Evolutionary conservation across 2,888 invertebrate genomes (phyloP).

Genomic region (Gerosis bhagava): DNA sequence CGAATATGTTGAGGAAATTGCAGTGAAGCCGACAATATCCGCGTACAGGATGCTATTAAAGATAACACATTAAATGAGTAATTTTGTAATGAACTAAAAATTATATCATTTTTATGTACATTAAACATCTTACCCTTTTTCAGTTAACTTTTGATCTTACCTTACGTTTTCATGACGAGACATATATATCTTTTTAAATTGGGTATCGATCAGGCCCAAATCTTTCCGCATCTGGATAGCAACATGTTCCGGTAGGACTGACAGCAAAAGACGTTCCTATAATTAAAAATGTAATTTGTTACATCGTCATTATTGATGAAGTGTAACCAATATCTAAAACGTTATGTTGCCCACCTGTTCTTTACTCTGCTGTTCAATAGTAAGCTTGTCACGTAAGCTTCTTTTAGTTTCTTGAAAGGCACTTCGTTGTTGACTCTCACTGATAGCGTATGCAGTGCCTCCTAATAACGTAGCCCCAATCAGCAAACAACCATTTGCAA

Average conservation of each 20-base stretch:
- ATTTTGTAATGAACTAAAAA: too few relatives aligned
- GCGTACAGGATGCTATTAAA: conserved; percentile 94
- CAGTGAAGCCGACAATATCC: conserved; percentile 98
- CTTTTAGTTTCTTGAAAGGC: conserved; percentile 96
- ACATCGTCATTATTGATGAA: too few relatives aligned
- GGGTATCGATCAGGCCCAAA: conserved; percentile 94
- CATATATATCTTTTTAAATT: conserved; percentile 99
- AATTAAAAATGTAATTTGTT: conserved; percentile 43
- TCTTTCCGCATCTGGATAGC: conserved; percentile 98
- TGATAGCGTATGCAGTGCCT: conserved; percentile 80
- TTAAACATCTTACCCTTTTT: too few relatives aligned
- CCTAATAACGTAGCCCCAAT: conserved; percentile 90
- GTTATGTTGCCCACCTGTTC: too few relatives aligned
- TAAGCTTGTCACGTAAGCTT: conserved; percentile 94
- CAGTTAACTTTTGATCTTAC: too few relatives aligned
- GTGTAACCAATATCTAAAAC: too few relatives aligned
- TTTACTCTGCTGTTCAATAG: conserved; percentile 96
- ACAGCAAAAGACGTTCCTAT: conserved; percentile 95
- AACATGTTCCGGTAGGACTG: conserved; percentile 97
- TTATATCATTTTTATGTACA: too few relatives aligned
- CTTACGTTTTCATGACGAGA: conserved; percentile 98
- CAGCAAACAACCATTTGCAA: conserved; percentile 87
- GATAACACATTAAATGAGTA: background rate
- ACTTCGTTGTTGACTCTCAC: conserved; percentile 93
- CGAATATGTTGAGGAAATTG: conserved; percentile 96